Base-by-base conservation (phyloP, 2,797 vertebrate genomes). In the Pyrrhura leucotis region DNA sequence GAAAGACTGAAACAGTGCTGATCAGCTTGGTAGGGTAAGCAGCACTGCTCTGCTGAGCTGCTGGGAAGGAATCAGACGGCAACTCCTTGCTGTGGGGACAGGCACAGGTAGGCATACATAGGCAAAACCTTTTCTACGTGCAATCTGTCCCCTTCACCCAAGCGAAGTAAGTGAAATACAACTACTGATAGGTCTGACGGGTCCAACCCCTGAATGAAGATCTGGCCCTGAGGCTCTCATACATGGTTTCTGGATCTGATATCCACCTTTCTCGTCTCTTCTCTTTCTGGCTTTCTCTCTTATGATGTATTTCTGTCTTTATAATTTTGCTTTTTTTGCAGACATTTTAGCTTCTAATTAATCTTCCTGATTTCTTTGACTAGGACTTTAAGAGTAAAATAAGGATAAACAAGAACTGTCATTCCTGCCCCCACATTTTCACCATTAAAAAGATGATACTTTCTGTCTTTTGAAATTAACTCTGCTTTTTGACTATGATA, bases 381-480 rank as follows among this genome's bases (percentile, higher is more conserved):
- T 17, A 67, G 45, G 13, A 22, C 35, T 51, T 40, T 67, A 74
- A 48, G 25, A 56, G 3, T n/a, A 68, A 86, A 91, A 44, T 45
- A 48, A 65, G 3, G 21, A 9, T 39, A 33, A 26, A 18, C 7
- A 10, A 73, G 77, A 91, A 10, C 12, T 74, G 20, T 14, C 6
- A 4, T 15, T 12, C 6, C 2, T 3, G 26, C 1, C 5, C 1
- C 17, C 5, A 3, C 4, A 8, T 67, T 75, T 65, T 53, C 20
- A 56, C 17, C 12, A 20, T 25, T 53, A 50, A 40, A 76, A 84
- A 51, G 10, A 14, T 4, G 3, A 15, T 6, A 18, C 2, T 11
- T 59, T 47, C 13, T 17, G 4, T 26, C 21, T 54, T 59, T 68
- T 15, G 5, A 42, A 89, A 50, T 3, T 0, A 67, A 58, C 7